Percentiles rank a stretch among this genome's conserved stretches.
Evolutionary conservation across 2,113 vertebrate genomes (phyloP).

Genomic region (Corynorhinus townsendii): DNA sequence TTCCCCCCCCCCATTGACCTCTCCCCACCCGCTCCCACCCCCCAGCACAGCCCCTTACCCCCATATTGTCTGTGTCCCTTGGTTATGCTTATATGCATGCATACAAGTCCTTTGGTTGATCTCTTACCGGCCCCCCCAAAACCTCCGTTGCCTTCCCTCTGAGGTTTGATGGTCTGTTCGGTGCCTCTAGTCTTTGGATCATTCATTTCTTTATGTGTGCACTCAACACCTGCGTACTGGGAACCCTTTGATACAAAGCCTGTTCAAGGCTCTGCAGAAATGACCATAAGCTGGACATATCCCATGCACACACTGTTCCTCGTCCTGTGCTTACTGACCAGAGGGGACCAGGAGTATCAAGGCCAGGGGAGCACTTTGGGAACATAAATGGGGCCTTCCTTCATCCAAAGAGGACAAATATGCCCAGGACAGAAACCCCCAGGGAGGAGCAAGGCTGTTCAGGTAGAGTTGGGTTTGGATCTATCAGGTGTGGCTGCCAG

Average conservation of each 20-base stretch:
- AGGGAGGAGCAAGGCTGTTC: not conserved
- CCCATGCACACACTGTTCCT: not conserved
- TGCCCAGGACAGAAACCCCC: not conserved
- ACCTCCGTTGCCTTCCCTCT: no score
- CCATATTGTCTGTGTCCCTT: no score
- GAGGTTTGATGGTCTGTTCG: no score
- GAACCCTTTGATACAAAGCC: not conserved
- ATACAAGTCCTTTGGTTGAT: no score
- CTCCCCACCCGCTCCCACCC: no score
- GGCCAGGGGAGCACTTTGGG: not conserved
- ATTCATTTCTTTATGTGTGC: not conserved
- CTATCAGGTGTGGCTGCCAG: not conserved
- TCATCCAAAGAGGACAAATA: not conserved
- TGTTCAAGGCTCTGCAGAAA: not conserved
- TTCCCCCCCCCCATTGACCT: no score
- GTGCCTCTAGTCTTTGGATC: no score
- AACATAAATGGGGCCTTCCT: not conserved
- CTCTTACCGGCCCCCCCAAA: no score
- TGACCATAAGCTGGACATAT: not conserved
- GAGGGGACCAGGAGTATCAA: not conserved
- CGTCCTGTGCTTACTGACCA: not conserved
- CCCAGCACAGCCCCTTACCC: no score
- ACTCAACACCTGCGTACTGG: not conserved
- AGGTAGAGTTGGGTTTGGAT: not conserved
- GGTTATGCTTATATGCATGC: no score